Evolutionary conservation across 2,797 vertebrate species (phyloP), one percentile per base, ranked within the genome.

Genomic region (Taenioides sp.): DNA sequence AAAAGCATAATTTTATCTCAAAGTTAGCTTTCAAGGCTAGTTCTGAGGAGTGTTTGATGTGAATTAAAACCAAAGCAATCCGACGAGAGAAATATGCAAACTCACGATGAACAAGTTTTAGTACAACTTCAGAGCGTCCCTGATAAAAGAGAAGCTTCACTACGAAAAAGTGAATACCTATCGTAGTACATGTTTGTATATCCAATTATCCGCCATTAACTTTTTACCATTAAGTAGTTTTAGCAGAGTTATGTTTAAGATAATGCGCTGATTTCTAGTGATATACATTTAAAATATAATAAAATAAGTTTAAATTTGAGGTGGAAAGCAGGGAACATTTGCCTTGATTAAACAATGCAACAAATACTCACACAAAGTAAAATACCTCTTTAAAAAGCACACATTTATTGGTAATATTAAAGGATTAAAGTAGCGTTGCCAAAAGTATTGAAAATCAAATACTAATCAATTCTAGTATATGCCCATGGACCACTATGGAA

Each of bases 11-110:
- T 12, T 52, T 66, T 31, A 66, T 66, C 47, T 28, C 18, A 52
- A 31, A 49, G 63, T 65, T 47, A 18, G 63, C 47, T 28, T 66
- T 52, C 4, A 4, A 17, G 27, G n/a, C 65, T 20, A 66, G 65
- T 66, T 66, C 27, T 66, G 7, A 54, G 49, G 49, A n/a, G 25
- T 34, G 25, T 66, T 66, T 66, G 65, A 66, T 54, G 65, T 66
- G 47, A 20, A 27, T 28, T 31, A 66, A 52, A 66, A 66, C 25
- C 27, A 28, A 52, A 31, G 47, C 37, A 43, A 47, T 43, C n/a
- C 62, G 16, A 43, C 10, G 40, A 63, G 34, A 7, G 18, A 66
- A 66, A 66, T 25, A 50, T 18, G 25, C 65, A 54, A 66, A 52
- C 65, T n/a, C 17, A 50, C 18, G 0, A 37, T n/a, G 1, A 31